Evolutionary conservation across 2,797 vertebrate species (phyloP).

Genomic region (Siniperca undulata): DNA sequence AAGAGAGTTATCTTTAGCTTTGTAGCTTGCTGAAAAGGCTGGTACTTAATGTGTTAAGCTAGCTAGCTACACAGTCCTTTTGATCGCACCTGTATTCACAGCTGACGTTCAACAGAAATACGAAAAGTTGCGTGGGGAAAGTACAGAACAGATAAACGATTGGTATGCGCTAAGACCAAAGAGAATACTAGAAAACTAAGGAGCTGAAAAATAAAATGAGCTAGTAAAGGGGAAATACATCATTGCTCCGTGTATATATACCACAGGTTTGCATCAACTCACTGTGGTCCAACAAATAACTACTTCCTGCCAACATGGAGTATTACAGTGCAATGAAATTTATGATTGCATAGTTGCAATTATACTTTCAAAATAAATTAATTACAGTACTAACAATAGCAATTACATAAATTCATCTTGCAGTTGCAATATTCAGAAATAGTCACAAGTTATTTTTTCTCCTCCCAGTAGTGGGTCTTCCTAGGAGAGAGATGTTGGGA

Average conservation of each 20-base stretch:
- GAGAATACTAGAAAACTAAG: not conserved
- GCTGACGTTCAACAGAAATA: not conserved
- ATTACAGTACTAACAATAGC: constrained; percentile 20
- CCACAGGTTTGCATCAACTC: not conserved
- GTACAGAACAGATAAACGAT: not conserved
- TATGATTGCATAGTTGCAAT: constrained; percentile 20
- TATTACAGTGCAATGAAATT: constrained; percentile 9
- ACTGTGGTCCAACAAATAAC: not conserved
- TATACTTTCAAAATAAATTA: constrained; percentile 30
- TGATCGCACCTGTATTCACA: not conserved
- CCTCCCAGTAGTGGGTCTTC: not conserved
- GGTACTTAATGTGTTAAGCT: not conserved
- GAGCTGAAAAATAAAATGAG: too few species aligned
- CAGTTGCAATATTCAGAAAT: constrained; percentile 26
- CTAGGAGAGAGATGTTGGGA: not conserved
- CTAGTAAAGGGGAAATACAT: too few species aligned
- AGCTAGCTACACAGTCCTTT: not conserved
- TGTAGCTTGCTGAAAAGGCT: not conserved
- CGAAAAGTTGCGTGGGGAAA: too few species aligned
- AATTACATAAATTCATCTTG: constrained; percentile 27
- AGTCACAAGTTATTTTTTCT: not conserved
- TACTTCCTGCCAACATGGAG: not conserved
- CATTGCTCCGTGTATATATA: not conserved
- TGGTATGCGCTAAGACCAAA: not conserved
- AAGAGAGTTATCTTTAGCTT: not conserved